Evolutionary conservation across 2,113 vertebrate genomes (phyloP).

Genomic region (Egretta garzetta): DNA sequence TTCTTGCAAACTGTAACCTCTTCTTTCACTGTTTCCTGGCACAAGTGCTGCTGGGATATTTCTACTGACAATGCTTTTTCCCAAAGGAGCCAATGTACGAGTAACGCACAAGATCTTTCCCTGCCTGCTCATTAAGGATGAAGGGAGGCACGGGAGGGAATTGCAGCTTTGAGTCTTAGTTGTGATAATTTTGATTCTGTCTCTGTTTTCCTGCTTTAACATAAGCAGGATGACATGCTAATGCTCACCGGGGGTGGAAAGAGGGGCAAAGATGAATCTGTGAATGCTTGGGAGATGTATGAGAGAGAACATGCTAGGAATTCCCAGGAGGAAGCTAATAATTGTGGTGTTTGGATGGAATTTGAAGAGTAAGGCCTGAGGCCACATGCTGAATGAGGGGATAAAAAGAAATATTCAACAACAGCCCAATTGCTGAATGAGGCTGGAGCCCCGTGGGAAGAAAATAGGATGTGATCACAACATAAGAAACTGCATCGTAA

Average conservation of each 20-base stretch:
- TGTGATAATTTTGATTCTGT: neutral
- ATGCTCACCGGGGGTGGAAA: neutral
- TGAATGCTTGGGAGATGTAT: neutral
- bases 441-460: conserved; percentile 1
- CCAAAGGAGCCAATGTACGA: neutral
- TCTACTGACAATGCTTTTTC: neutral
- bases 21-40: neutral
- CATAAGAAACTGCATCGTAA: neutral
- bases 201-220: neutral
- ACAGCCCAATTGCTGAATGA: neutral
- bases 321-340: conserved; percentile 59
- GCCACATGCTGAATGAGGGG: conserved; percentile 4
- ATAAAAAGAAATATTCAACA: conserved; percentile 56
- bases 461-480: conserved; percentile 18
- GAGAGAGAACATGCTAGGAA: conserved; percentile 36
- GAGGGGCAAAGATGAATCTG: conserved; percentile 14
- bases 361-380: conserved; percentile 51
- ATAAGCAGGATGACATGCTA: neutral
- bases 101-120: neutral
- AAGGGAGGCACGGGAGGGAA: neutral
- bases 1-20: neutral
- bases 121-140: neutral
- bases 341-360: conserved; percentile 50
- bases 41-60: neutral
- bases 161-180: neutral